Evolutionary conservation across 2,113 vertebrate genomes (phyloP).

Genomic region (Oncorhynchus keta): DNA sequence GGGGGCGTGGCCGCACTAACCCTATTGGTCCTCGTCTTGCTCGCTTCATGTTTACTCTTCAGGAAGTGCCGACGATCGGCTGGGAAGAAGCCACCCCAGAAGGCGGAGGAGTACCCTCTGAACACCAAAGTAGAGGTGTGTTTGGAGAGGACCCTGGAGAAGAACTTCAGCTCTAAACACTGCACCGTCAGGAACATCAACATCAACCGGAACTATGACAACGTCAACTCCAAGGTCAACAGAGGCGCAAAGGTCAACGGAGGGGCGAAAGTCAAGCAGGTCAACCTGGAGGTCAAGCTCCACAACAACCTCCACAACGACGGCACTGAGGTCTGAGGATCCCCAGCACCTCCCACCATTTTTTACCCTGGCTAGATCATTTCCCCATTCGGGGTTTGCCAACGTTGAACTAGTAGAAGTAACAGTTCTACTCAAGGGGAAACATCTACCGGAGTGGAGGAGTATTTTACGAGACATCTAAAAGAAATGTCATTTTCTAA

Average conservation of each 20-base stretch:
- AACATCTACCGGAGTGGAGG: background rate
- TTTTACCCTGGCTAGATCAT: too few species aligned
- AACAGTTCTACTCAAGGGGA: too few species aligned
- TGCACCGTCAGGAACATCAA: constrained; percentile 86
- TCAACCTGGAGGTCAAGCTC: constrained; percentile 91
- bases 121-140: constrained; percentile 88
- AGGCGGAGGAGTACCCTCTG: constrained; percentile 82
- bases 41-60: constrained; percentile 79
- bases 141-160: constrained; percentile 74
- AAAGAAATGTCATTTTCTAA: constrained; percentile 69
- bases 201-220: constrained; percentile 70
- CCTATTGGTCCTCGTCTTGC: constrained; percentile 79
- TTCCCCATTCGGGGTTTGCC: too few species aligned
- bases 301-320: constrained; percentile 88
- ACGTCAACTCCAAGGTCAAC: constrained; percentile 66
- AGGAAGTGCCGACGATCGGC: constrained; percentile 71
- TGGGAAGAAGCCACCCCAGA: constrained; percentile 46
- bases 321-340: constrained; percentile 87
- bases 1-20: constrained; percentile 79
- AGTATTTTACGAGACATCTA: constrained; percentile 21
- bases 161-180: constrained; percentile 77
- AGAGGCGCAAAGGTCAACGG: constrained; percentile 74
- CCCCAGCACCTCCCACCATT: background rate
- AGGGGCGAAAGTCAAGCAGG: constrained; percentile 79
- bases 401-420: too few species aligned